A percentile compares a stretch with the other conserved stretches of the same genome.
These are phyloP conservation scores for Tetrao urogallus DNA, from an alignment of 2,113 vertebrate species.

Conservation along the genomic window DNA sequence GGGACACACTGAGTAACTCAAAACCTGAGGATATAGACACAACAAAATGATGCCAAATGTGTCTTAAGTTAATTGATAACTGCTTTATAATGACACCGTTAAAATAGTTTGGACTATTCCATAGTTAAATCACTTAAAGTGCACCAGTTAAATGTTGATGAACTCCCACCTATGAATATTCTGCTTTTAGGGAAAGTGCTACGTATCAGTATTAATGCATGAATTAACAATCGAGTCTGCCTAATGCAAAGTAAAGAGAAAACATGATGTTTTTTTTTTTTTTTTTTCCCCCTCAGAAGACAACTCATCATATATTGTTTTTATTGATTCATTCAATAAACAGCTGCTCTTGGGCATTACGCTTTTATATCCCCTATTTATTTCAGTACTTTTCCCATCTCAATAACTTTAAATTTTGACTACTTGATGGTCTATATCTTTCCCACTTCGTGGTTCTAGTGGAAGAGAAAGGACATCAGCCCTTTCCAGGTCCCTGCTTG, in stretches of 20 bases:
- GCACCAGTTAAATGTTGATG: slow-evolving; percentile 11
- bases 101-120: not conserved
- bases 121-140: not conserved
- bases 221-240: slow-evolving; percentile 8
- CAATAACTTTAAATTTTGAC: not conserved
- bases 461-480: not conserved
- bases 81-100: not conserved
- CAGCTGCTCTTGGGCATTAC: not conserved
- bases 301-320: not conserved
- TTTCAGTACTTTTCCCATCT: not conserved
- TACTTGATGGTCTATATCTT: not conserved
- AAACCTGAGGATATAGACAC: not conserved
- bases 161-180: slow-evolving; percentile 42
- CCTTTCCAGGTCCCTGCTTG: not conserved
- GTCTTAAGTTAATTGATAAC: not conserved
- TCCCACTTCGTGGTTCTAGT: not conserved
- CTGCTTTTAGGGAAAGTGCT: not conserved
- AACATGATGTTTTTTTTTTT: not conserved
- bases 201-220: not conserved
- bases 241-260: slow-evolving; percentile 22
- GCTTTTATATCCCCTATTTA: not conserved
- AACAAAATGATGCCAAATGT: not conserved
- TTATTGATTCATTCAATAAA: not conserved
- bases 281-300: not conserved
- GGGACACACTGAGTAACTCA: not conserved